These are phyloP conservation scores for Mohoua ochrocephala DNA, from an alignment of 2,113 vertebrate genomes.

Conservation along the genomic window DNA sequence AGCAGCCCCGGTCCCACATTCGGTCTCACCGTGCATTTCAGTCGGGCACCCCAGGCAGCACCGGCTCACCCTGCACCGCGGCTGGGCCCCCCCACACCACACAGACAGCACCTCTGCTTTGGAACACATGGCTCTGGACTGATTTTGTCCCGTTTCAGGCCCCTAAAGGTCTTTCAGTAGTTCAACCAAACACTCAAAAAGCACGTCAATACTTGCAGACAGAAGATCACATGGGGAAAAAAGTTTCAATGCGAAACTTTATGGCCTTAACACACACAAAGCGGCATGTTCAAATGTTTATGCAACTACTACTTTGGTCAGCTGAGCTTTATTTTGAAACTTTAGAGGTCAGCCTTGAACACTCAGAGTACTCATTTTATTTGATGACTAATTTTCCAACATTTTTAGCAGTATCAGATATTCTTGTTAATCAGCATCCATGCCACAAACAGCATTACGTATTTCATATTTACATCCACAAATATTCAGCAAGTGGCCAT, in stretches of 20 bases:
- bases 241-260: not conserved
- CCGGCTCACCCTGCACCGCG: fast-evolving
- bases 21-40: fast-evolving
- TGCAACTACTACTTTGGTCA: not conserved
- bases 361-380: not conserved
- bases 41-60: not conserved
- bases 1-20: fast-evolving
- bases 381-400: not conserved
- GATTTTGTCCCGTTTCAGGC: not conserved
- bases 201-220: not conserved
- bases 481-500: not conserved
- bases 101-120: not conserved
- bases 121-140: fast-evolving
- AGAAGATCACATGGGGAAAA: not conserved
- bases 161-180: not conserved
- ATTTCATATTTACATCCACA: not conserved
- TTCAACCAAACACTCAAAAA: not conserved
- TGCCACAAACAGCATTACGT: not conserved
- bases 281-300: not conserved
- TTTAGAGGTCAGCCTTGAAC: not conserved
- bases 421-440: not conserved
- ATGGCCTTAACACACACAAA: not conserved
- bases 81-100: not conserved
- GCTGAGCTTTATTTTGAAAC: not conserved
- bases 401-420: not conserved